Conservation (phyloP, 2,797 vertebrate species). For the Macropus fuliginosus region DNA sequence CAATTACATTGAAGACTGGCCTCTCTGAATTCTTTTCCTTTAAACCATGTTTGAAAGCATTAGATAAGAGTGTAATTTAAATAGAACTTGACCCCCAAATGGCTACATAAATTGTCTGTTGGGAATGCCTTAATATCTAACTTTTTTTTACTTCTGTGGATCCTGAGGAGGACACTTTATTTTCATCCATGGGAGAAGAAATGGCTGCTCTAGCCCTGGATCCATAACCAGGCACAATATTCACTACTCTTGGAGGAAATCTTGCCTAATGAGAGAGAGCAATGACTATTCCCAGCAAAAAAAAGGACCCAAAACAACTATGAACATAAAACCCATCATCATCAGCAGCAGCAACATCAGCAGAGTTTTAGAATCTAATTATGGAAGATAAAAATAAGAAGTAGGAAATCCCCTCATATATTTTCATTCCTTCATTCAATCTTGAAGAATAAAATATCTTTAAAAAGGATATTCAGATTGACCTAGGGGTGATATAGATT, state of each 20-base stretch:
- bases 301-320: too few relatives aligned
- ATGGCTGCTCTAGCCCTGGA: slow-evolving; percentile 90
- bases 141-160: slow-evolving; percentile 88
- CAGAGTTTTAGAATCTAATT: too few relatives aligned
- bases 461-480: too few relatives aligned
- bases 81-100: slow-evolving; percentile 57
- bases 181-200: slow-evolving; percentile 91
- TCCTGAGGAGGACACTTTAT: slow-evolving; percentile 93
- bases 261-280: slow-evolving; percentile 85
- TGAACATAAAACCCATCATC: too few relatives aligned
- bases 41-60: slow-evolving; percentile 65
- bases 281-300: too few relatives aligned
- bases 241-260: slow-evolving; percentile 92
- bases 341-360: too few relatives aligned
- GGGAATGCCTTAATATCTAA: background rate
- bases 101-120: slow-evolving; percentile 45
- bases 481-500: too few relatives aligned
- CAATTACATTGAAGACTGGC: background rate
- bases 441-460: too few relatives aligned
- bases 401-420: too few relatives aligned
- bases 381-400: too few relatives aligned
- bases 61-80: slow-evolving; percentile 79
- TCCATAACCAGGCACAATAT: slow-evolving; percentile 91
- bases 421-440: too few relatives aligned
- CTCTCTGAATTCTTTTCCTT: background rate